Conservation (phyloP, 2,888 invertebrate genomes). For the Thereva unica region DNA sequence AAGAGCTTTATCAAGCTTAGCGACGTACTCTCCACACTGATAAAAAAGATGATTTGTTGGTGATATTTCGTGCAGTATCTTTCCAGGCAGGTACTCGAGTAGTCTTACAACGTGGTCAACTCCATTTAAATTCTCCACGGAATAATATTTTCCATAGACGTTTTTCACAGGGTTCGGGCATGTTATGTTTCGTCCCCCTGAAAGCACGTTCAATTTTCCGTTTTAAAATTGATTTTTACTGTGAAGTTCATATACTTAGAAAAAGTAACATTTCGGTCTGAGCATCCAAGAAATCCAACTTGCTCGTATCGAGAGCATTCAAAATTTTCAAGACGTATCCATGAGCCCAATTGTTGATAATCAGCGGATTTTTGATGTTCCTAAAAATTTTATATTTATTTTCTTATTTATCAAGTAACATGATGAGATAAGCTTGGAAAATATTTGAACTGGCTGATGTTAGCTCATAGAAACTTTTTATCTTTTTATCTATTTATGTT, state of each 20-base stretch:
- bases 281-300: constrained; percentile 68
- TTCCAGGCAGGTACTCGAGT: constrained; percentile 76
- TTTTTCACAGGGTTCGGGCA: constrained; percentile 76
- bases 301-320: constrained; percentile 79
- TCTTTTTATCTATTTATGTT: not conserved
- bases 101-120: constrained; percentile 73
- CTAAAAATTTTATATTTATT: constrained; percentile 45
- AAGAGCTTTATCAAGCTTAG: constrained; percentile 69
- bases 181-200: constrained; percentile 65
- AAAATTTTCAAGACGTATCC: constrained; percentile 83
- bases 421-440: not conserved
- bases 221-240: constrained; percentile 11
- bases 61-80: constrained; percentile 67
- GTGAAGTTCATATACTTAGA: constrained; percentile 64
- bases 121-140: constrained; percentile 59
- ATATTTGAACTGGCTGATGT: not conserved
- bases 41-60: constrained; percentile 66
- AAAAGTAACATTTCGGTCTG: constrained; percentile 75
- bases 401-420: constrained; percentile 1
- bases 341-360: constrained; percentile 61
- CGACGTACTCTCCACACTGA: constrained; percentile 74
- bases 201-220: constrained; percentile 37
- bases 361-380: constrained; percentile 65
- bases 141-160: constrained; percentile 67
- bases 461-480: not conserved